Conservation (phyloP, 2,113 vertebrate genomes). For the Cyphomyrus plagiostoma region DNA sequence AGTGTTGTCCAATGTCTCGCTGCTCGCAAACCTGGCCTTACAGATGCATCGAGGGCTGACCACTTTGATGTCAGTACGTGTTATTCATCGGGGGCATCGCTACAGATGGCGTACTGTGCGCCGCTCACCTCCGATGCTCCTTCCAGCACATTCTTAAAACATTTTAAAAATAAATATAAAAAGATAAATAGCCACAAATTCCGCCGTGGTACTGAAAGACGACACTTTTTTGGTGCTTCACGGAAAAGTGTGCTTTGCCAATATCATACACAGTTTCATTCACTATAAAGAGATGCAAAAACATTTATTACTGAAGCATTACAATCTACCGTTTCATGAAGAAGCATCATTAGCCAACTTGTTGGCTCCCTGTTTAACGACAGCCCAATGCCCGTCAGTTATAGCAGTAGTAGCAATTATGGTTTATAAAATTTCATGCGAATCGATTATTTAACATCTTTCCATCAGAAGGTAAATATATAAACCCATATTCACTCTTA, state of each 20-base stretch:
- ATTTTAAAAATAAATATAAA: neutral
- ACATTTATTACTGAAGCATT: constrained; percentile 11
- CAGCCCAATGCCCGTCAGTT: neutral
- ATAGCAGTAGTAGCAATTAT: neutral
- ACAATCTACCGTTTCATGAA: neutral
- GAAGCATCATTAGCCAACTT: neutral
- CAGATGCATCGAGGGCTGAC: constrained; percentile 60
- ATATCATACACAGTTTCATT: neutral
- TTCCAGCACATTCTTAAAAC: constrained; percentile 12
- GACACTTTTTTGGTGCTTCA: neutral
- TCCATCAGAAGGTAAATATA: neutral
- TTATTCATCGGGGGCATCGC: constrained; percentile 52
- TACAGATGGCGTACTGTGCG: constrained; percentile 61
- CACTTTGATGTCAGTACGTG: constrained; percentile 52
- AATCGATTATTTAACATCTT: neutral
- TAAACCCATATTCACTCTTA: neutral
- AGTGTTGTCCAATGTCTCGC: constrained; percentile 66
- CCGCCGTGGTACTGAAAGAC: constrained; percentile 24
- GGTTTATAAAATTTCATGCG: neutral
- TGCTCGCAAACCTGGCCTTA: constrained; percentile 60
- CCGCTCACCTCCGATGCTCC: constrained; percentile 33
- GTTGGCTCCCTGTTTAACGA: neutral
- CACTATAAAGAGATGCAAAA: neutral
- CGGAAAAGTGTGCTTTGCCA: neutral
- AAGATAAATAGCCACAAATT: constrained; percentile 25